A percentile compares a stretch with the other conserved stretches of the same genome.
Evolutionary conservation across 2,888 invertebrate genomes (phyloP).

Genomic region (Melanargia galathea): DNA sequence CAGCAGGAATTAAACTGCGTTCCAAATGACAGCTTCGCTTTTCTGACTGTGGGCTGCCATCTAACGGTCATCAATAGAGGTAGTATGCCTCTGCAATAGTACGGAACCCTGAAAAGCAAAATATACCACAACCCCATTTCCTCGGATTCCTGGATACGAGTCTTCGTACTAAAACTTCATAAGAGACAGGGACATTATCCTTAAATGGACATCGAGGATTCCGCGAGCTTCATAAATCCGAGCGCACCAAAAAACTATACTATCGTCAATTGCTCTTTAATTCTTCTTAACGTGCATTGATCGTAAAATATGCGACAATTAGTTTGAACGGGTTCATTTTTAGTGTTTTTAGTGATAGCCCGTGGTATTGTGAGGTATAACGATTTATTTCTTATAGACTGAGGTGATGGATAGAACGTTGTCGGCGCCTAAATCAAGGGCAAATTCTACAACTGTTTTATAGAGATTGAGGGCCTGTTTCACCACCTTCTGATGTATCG

Average conservation of each 20-base stretch:
- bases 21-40: too few species aligned
- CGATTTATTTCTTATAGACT: conserved; percentile 14
- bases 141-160: conserved; percentile 1
- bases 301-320: conserved; percentile 78
- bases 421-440: not conserved
- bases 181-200: conserved; percentile 49
- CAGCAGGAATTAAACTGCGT: too few species aligned
- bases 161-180: conserved; percentile 44
- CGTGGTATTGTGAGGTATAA: not conserved
- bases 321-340: conserved; percentile 68
- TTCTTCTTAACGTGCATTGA: conserved; percentile 57
- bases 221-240: conserved; percentile 68
- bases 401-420: not conserved
- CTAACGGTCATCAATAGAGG: too few species aligned
- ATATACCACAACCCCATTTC: conserved; percentile 11
- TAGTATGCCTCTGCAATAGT: too few species aligned
- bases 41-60: too few species aligned
- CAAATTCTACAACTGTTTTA: too few species aligned
- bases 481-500: too few species aligned
- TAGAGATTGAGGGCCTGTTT: too few species aligned
- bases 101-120: not conserved
- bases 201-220: conserved; percentile 62
- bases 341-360: conserved; percentile 17
- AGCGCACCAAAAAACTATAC: conserved; percentile 63
- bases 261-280: conserved; percentile 69